A percentile compares a stretch with the other conserved stretches of the same genome.
phyloP scores from a whole-genome alignment of 2,888 invertebrate species.

The Caenorhabditis sinica region DNA sequence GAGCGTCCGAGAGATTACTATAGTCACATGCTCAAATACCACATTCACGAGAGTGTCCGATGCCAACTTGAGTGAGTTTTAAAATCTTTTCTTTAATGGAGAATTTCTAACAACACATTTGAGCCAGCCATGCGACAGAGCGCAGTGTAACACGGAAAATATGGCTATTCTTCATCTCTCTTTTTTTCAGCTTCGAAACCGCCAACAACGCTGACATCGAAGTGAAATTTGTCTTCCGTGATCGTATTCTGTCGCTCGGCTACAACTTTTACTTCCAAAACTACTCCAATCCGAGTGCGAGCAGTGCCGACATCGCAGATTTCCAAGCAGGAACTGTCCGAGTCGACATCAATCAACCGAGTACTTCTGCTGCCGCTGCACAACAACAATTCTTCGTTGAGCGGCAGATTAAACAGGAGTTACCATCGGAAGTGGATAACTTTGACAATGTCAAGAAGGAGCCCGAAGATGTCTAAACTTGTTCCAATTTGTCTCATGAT shows the following conservation, averaged over 20 bases:
- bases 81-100: too few relatives aligned
- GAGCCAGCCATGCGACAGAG: too few relatives aligned
- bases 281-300: background rate
- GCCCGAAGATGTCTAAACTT: background rate
- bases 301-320: background rate
- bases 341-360: constrained; percentile 8
- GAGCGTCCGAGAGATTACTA: constrained; percentile 27
- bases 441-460: background rate
- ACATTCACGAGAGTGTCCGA: constrained; percentile 45
- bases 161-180: background rate
- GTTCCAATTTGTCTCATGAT: background rate
- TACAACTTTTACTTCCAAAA: constrained; percentile 41
- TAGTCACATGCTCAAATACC: constrained; percentile 44
- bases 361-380: background rate
- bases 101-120: background rate
- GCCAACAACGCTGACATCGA: constrained; percentile 51
- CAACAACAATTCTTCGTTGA: background rate
- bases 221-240: constrained; percentile 37
- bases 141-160: too few relatives aligned
- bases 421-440: background rate
- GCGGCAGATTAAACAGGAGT: background rate
- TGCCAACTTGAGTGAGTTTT: constrained; percentile 54
- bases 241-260: constrained; percentile 34
- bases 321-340: background rate
- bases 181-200: constrained; percentile 37